Base-by-base conservation (phyloP, 2,888 invertebrate genomes). In the Seira sanloemensis region DNA sequence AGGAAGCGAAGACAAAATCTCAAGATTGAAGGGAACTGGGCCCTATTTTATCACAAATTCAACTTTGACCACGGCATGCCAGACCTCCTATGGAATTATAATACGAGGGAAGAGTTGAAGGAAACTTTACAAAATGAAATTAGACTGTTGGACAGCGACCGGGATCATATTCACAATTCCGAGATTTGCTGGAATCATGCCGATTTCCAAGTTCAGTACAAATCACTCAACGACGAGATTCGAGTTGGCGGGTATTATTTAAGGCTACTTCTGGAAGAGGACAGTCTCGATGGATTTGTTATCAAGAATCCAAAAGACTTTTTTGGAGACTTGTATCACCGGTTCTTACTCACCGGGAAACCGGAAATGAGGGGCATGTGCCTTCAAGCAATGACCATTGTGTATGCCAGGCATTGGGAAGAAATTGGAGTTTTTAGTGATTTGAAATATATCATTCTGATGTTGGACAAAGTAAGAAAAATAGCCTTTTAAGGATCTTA, bases 51-150 rank as follows among this genome's bases (percentile, higher is more conserved):
- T 92, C 97, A 97, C 92, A 96, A 97, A 92, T 99, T 99, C 92
- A 94, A 94, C 90, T 94, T 94, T 90, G 98, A 99, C 92, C 99
- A 99, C 91, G 95, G 97, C 80, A 94, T 97, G 91, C 97, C 99
- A 0, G 98, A 99, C 92, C 93, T 99, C 58, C 98, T 99, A 90
- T 99, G 99, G 99, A 99, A 99, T 91, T 98, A 98, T 91, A 98
- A 98, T 92, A 89, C 89, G 4, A 75, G 89, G n/a, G 89, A 89
- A 78, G 89, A 89, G 69, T 79, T 89, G 21, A 86, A 88, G 18
- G 96, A 96, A 91, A 96, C 97, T 0, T 92, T 99, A 86, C 98
- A 98, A 91, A 97, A 96, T 91, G 99, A 99, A 92, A 94, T 98
- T 75, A 93, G 98, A 66, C 95, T 96, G 80, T 97, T 99, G 91